Base-by-base conservation (phyloP, 2,113 vertebrate species). In the Lutjanus erythropterus region DNA sequence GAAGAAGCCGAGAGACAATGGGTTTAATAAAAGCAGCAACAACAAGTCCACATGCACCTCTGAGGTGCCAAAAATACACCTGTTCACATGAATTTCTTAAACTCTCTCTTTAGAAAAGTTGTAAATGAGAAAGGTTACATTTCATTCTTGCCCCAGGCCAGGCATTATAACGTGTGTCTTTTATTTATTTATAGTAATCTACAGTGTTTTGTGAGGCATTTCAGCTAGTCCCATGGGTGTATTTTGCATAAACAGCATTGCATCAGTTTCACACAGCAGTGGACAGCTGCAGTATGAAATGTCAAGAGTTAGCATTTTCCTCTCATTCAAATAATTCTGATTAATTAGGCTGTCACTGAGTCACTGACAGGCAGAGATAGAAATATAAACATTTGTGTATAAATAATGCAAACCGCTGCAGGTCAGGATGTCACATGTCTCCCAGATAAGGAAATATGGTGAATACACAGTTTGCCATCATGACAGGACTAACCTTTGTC, bases 221-320 rank as follows among this genome's bases (percentile, higher is more conserved):
- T 49, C 0, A 3, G n/a, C 25, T 25, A 49, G 27, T 66, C 37
- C 39, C 39, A 62, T 60, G 64, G 16, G 33, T 79, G 18, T 52
- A 56, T 31, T 76, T 52, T 85, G 49, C 49, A 67, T 66, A 23
- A 67, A 44, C 31, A 72, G 71, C 29, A 72, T 68, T 68, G 39
- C 33, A 75, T 79, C 23, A 0, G 71, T 66, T 74, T n/a, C 23
- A 67, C 49, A 56, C 25, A 70, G 41, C 49, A 41, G 42, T 42
- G 56, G 21, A 78, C 62, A 75, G 83, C 71, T 80, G 71, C 52
- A 25, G 18, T 33, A n/a, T 67, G 35, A 88, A 85, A 87, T 81
- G 64, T 76, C 71, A 80, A 55, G 23, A 69, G 42, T 52, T 15
- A 47, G 35, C 81, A 78, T 56, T 31, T 21, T 37, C 3, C 11